Conservation (phyloP, 2,113 vertebrate genomes). For the Recurvirostra avosetta region DNA sequence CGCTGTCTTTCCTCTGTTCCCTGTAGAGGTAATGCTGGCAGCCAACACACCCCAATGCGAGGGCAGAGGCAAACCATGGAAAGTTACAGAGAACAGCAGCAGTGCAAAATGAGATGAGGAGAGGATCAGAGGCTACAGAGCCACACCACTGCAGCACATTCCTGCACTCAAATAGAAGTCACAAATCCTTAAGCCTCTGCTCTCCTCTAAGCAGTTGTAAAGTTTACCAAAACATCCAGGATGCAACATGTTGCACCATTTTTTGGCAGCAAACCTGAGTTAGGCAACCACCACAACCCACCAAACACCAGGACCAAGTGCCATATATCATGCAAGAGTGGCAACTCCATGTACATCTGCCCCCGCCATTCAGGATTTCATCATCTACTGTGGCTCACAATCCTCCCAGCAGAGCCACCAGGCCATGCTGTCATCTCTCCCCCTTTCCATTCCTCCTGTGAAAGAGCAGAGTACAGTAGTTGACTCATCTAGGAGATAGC, state of each 20-base stretch:
- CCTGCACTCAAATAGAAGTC: accelerated
- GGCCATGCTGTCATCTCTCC: not conserved
- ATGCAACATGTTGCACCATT: not conserved
- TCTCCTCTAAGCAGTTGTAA: not conserved
- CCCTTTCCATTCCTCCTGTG: not conserved
- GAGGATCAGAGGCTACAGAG: not conserved
- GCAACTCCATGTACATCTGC: not conserved
- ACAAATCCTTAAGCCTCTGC: not conserved
- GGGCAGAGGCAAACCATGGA: not conserved
- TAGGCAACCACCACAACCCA: not conserved
- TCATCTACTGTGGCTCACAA: not conserved
- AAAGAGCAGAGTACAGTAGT: not conserved
- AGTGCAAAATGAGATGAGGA: not conserved
- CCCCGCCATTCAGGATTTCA: not conserved
- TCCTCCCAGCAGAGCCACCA: not conserved
- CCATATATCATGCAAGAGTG: not conserved
- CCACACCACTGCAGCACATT: not conserved
- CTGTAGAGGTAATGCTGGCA: not conserved
- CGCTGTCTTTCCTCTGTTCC: not conserved
- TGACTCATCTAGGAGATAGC: not conserved
- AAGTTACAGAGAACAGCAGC: not conserved
- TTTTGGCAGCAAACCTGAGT: not conserved
- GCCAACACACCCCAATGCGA: accelerated
- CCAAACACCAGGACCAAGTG: not conserved
- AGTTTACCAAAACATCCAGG: not conserved